These are phyloP conservation scores for Byasa hedistus DNA, from an alignment of 2,888 invertebrate species.

Conservation along the genomic window DNA sequence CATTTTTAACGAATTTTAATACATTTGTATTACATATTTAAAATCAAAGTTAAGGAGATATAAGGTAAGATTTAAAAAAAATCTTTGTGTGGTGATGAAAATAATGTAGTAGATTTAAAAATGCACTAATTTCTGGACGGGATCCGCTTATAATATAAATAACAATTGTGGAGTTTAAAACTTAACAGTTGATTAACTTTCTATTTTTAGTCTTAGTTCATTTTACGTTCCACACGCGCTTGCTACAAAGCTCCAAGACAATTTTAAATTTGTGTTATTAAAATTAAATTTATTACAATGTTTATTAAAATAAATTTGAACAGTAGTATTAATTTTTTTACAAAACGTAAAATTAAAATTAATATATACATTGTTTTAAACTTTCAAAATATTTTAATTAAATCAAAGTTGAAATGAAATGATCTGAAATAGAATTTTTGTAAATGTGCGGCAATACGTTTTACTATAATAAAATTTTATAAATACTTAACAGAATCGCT, in stretches of 20 bases:
- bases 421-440: no score
- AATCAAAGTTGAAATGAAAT: no score
- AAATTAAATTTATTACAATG: neutral
- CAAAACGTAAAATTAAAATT: no score
- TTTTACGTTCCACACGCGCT: neutral
- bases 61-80: neutral
- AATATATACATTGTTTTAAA: no score
- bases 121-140: neutral
- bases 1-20: neutral
- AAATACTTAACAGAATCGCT: no score
- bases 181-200: neutral
- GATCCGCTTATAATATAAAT: neutral
- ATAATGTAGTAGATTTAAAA: neutral
- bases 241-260: neutral
- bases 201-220: neutral
- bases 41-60: neutral
- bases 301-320: neutral
- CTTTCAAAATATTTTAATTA: no score
- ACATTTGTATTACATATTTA: neutral
- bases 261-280: neutral
- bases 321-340: no score
- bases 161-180: neutral
- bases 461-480: no score
- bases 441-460: no score
- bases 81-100: neutral